Percentiles rank a stretch among this genome's conserved stretches.
Evolutionary conservation across 2,797 vertebrate species (phyloP).

Genomic region (Alfaro cultratus): DNA sequence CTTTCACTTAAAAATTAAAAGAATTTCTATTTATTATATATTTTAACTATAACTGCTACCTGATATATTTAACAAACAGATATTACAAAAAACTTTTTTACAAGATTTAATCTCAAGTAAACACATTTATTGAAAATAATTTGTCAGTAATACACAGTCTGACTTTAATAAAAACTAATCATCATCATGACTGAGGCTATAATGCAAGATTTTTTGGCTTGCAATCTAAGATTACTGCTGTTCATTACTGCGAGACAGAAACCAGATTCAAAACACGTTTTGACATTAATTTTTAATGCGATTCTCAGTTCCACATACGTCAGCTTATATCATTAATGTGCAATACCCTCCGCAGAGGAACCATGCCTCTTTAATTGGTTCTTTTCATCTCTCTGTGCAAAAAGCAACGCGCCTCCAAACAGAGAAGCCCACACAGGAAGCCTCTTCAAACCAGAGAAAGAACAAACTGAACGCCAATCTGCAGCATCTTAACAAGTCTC

Average conservation of each 20-base stretch:
- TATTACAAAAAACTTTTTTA: background rate
- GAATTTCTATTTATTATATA: background rate
- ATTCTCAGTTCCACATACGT: constrained; percentile 8
- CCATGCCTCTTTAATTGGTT: constrained; percentile 3
- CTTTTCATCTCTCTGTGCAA: constrained; percentile 7
- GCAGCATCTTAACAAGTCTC: constrained; percentile 62
- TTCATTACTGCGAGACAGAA: constrained; percentile 12
- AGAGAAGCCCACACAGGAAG: constrained; percentile 9
- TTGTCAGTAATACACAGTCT: background rate
- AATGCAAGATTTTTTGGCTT: constrained; percentile 5
- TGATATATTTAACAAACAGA: background rate
- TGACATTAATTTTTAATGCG: background rate
- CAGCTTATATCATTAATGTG: background rate
- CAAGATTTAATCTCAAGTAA: background rate
- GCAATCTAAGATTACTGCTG: background rate
- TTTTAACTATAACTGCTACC: background rate
- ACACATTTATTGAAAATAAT: background rate
- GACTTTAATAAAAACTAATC: background rate
- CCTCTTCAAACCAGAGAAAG: constrained; percentile 30
- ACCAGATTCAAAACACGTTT: constrained; percentile 7
- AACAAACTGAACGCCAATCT: constrained; percentile 37
- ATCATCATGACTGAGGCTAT: background rate
- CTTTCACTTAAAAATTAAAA: background rate
- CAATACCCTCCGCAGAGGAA: background rate
- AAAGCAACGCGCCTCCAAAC: background rate